Conservation (phyloP, 1,140 invertebrate genomes). For the Lasaia peninsularis region DNA sequence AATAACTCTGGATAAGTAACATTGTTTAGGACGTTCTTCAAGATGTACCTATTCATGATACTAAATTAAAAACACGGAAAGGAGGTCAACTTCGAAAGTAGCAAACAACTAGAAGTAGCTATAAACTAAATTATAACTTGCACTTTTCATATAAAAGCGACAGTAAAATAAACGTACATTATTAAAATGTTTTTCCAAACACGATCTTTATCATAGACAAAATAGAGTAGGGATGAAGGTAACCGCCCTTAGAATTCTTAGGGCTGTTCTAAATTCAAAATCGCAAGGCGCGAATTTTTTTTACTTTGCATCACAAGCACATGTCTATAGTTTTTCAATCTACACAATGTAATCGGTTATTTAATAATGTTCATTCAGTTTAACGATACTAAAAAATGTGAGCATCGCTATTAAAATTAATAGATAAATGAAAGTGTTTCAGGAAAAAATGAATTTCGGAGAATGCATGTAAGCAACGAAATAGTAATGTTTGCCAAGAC, state of each 20-base stretch:
- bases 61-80: conserved; percentile 19
- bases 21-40: neutral
- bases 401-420: neutral
- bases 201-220: neutral
- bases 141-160: conserved; percentile 1
- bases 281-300: neutral
- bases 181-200: neutral
- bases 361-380: neutral
- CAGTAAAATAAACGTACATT: too few relatives aligned
- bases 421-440: conserved; percentile 20
- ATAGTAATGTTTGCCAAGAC: conserved; percentile 64
- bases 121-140: neutral
- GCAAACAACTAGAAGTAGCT: neutral
- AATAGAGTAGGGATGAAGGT: neutral
- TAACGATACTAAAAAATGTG: neutral
- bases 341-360: too few relatives aligned
- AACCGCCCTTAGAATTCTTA: neutral
- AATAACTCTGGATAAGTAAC: too few relatives aligned
- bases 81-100: conserved; percentile 64
- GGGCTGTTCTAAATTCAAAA: conserved; percentile 2
- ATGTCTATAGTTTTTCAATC: neutral
- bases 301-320: neutral
- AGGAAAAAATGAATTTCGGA: conserved; percentile 23
- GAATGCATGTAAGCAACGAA: conserved; percentile 48
- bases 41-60: neutral